A percentile compares a stretch with the other conserved stretches of the same genome.
phyloP scores from a whole-genome alignment of 1,140 invertebrate genomes.

The Zaprionus taronus region DNA sequence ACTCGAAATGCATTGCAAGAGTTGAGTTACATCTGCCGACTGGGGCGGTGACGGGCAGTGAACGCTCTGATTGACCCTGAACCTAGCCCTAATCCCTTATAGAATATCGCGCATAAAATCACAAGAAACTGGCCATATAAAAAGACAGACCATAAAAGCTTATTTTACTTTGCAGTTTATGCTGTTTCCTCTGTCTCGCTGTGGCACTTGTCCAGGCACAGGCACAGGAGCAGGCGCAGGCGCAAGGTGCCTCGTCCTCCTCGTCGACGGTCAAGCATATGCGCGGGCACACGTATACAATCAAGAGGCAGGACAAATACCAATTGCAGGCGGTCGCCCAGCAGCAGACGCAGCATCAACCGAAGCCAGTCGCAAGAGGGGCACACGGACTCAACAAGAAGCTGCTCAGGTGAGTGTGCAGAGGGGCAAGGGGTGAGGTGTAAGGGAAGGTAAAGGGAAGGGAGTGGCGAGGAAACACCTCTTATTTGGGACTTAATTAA shows the following conservation, averaged over 20 bases:
- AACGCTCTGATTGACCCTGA: conserved; percentile 63
- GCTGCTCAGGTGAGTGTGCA: conserved; percentile 72
- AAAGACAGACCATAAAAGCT: conserved; percentile 60
- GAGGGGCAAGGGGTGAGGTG: background rate
- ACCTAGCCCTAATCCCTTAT: conserved; percentile 67
- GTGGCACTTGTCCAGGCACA: conserved; percentile 43
- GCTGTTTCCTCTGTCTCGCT: conserved; percentile 60
- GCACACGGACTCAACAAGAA: conserved; percentile 79
- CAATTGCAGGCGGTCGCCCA: conserved; percentile 19
- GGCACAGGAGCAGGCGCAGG: conserved; percentile 3
- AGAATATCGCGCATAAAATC: conserved; percentile 71
- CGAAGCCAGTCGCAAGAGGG: conserved; percentile 57
- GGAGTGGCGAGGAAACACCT: conserved; percentile 18
- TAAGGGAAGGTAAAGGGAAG: background rate
- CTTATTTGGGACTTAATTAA: conserved; percentile 78
- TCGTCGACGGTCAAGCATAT: conserved; percentile 57
- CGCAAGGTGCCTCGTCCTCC: conserved; percentile 11
- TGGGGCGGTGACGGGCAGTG: background rate
- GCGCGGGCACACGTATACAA: conserved; percentile 55
- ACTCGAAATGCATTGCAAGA: background rate
- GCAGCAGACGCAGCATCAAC: conserved; percentile 34
- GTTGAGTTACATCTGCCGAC: conserved; percentile 26
- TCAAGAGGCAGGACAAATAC: conserved; percentile 67
- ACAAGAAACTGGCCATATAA: conserved; percentile 44
- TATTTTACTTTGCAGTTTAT: conserved; percentile 56